Evolutionary conservation across 1,140 invertebrate species (phyloP).

Genomic region (Drosophila melanica): DNA sequence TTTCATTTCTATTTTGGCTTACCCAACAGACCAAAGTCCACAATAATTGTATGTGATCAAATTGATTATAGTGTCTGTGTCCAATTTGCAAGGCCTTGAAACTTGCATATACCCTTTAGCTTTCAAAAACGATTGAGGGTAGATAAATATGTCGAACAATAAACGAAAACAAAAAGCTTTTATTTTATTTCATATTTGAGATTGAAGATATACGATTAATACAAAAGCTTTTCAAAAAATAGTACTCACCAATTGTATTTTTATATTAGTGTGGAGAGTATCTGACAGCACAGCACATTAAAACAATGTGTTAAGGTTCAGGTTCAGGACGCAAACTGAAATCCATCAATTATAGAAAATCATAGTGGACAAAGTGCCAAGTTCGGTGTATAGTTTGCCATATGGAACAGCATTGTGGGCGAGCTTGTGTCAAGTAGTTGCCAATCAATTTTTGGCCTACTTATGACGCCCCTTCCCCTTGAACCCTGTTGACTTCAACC

Average conservation of each 20-base stretch:
- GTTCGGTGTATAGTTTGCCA: constrained; percentile 24
- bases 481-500: background rate
- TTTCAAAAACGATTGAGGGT: too few species aligned
- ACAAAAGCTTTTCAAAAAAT: background rate
- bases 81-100: constrained; percentile 59
- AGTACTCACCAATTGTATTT: too few species aligned
- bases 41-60: constrained; percentile 31
- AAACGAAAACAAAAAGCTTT: background rate
- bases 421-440: constrained; percentile 68
- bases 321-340: constrained; percentile 36
- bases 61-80: constrained; percentile 19
- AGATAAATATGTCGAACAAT: too few species aligned
- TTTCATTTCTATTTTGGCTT: constrained; percentile 14
- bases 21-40: constrained; percentile 30
- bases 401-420: constrained; percentile 32
- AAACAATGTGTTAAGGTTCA: constrained; percentile 15
- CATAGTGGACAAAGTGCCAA: constrained; percentile 48
- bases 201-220: background rate
- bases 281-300: background rate
- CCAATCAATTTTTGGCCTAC: constrained; percentile 74
- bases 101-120: constrained; percentile 19
- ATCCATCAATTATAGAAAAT: constrained; percentile 71
- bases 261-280: background rate
- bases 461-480: constrained; percentile 17
- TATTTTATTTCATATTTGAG: too few species aligned